These are phyloP conservation scores for Condylura cristata DNA, from an alignment of 2,113 vertebrate genomes.

Conservation along the genomic window DNA sequence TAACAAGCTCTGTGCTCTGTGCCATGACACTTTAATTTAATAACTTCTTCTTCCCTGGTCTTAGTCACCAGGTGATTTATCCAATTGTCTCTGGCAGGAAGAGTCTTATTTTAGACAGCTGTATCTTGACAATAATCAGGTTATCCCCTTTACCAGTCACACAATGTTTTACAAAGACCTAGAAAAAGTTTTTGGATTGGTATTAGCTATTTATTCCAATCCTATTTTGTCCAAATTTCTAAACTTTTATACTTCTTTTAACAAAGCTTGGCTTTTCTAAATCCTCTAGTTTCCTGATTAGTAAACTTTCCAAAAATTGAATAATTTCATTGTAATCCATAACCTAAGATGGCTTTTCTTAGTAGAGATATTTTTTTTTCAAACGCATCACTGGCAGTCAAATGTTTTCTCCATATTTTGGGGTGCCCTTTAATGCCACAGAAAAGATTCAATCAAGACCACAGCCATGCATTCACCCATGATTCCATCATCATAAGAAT, in stretches of 20 bases:
- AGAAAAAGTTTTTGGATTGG: not conserved
- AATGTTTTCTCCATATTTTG: not conserved
- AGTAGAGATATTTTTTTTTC: not conserved
- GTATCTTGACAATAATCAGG: not conserved
- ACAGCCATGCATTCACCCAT: not conserved
- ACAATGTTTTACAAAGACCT: not conserved
- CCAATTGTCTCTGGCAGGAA: not conserved
- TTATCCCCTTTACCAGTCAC: not conserved
- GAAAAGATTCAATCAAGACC: not conserved
- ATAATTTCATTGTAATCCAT: not conserved
- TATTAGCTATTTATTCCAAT: not conserved
- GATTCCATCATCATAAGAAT: not conserved
- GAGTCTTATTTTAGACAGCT: not conserved
- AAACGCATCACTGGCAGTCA: not conserved
- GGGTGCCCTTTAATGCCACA: not conserved
- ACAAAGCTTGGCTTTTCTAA: not conserved
- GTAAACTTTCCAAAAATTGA: not conserved
- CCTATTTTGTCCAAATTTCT: not conserved
- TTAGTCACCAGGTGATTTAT: not conserved
- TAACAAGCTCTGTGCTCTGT: not conserved
- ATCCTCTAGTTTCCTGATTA: not conserved
- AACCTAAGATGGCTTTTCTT: not conserved
- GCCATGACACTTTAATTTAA: not conserved
- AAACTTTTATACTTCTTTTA: not conserved
- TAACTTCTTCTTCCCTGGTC: not conserved